phyloP scores from a whole-genome alignment of 2,113 vertebrate species.

The Sporophila hypoxantha region DNA sequence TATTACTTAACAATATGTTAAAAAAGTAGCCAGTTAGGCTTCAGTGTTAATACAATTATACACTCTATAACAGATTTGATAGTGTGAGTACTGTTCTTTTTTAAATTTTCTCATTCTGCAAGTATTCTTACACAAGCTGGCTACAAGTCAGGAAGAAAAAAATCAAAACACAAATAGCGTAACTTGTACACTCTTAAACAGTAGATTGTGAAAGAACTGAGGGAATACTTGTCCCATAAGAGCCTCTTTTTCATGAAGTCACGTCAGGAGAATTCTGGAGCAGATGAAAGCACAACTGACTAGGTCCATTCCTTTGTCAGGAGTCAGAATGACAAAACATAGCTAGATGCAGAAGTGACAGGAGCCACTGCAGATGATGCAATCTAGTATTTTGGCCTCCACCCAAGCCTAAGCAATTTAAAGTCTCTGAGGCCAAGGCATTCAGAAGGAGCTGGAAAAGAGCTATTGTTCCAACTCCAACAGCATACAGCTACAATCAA shows the following conservation, averaged over 20 bases:
- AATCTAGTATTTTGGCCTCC: slow-evolving; percentile 73
- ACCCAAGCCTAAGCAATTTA: slow-evolving; percentile 77
- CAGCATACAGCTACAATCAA: slow-evolving; percentile 78
- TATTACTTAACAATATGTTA: slow-evolving; percentile 99
- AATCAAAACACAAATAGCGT: slow-evolving; percentile 81
- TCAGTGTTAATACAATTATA: slow-evolving; percentile 99
- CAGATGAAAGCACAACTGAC: slow-evolving; percentile 72
- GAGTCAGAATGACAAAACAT: slow-evolving; percentile 70
- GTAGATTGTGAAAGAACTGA: slow-evolving; percentile 83
- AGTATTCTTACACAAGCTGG: slow-evolving; percentile 92
- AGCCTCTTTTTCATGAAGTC: slow-evolving; percentile 68
- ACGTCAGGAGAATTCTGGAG: slow-evolving; percentile 61
- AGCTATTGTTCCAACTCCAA: slow-evolving; percentile 66
- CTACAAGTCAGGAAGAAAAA: slow-evolving; percentile 78
- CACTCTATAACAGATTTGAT: slow-evolving; percentile 94
- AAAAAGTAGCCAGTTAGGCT: slow-evolving; percentile 98
- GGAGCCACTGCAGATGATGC: slow-evolving; percentile 80
- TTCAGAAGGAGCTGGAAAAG: slow-evolving; percentile 67
- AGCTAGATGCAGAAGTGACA: slow-evolving; percentile 76
- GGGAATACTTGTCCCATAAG: slow-evolving; percentile 81
- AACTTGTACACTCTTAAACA: slow-evolving; percentile 89
- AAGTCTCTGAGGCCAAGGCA: slow-evolving; percentile 71
- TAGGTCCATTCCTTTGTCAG: slow-evolving; percentile 74
- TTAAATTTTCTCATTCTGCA: slow-evolving; percentile 85
- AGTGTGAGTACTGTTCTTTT: slow-evolving; percentile 91